Base-by-base conservation (phyloP, 2,888 invertebrate genomes). In the Drosophila ochracea region DNA sequence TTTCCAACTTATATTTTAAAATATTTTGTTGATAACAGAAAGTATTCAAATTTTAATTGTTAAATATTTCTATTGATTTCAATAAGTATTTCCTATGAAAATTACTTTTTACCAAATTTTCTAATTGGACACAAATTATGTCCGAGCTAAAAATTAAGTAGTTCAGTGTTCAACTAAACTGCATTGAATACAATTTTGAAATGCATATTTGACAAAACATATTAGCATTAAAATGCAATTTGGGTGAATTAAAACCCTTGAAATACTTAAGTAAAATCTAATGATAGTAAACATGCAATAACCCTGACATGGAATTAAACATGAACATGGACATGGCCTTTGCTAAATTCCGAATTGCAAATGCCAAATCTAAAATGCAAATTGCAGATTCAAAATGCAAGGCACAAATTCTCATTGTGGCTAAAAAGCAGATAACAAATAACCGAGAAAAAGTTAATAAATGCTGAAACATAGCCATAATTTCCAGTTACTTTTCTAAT, bases 401-500 rank as follows among this genome's bases (percentile, higher is more conserved):
- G 33, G 39, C 41, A 41, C 41, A 65, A 60, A 30, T 31, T 64
- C 19, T 60, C 16, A 37, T 37, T 47, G 19, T 50, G 59, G 31
- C 35, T 19, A 30, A 55, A 37, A 47, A n/a, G 25, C 52, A 43
- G 67, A 63, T 52, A 61, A 35, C 53, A 66, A 31, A 47, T 10
- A 35, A 55, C 19, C 21, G 60, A 35, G 25, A 49, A 64, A 61
- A 65, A 50, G 53, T 67, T 79, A 65, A 79, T 68, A 72, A 73
- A 77, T 68, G 64, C 71, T 50, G 50, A 66, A 82, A 68, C 81
- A 63, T 61, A 67, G 81, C 67, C 79, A 78, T 84, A 78, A 84
- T 82, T 82, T 82, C 84, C 73, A 79, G 79, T 82, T 79, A 83
- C 79, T 82, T 84, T 80, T 82, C 84, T 84, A 84, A 84, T 82